Evolutionary conservation across 2,888 invertebrate genomes (phyloP), one percentile per base, ranked within the genome.

Genomic region (Criorhina ranunculi): DNA sequence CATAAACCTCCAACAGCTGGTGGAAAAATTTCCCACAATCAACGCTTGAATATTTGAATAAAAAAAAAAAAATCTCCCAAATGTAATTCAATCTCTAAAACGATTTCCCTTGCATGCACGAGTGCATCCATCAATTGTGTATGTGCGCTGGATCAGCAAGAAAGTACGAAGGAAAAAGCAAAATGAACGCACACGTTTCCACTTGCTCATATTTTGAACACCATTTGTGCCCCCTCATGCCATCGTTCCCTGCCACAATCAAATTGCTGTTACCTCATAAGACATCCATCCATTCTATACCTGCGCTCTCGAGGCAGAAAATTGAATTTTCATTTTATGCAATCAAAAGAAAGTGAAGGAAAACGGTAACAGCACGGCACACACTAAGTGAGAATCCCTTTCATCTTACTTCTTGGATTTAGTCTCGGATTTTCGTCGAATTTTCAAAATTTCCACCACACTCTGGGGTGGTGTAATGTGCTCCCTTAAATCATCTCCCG

Each of bases 301-400:
- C 73, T 72, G 80, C n/a, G n/a, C 57, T 72, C 70, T 46, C 64
- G 11, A 80, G 70, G 85, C 66, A 70, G 80, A 85, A 85, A 85
- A 85, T 85, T 85, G 72, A 85, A 85, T 85, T 85, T 85, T 80
- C 70, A 80, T 85, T 85, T 85, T 85, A 80, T 80, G 85, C 66
- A 85, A 85, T 85, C 75, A 85, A 44, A 79, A 75, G 79, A 85
- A 75, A 69, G 69, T 67, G 67, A 78, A 62, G 44, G 59, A 67
- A 59, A 59, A 40, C 24, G 60, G 73, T 24, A 73, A 24, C 66
- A 55, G 51, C 51, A 40, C 15, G 31, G 8, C 33, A 29, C 42
- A 51, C 29, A 66, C n/a, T 49, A 72, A 67, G 72, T 78, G 64
- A 72, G 51, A 77, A 77, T 42, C 69, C 42, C 29, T 59, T 79